Conservation (phyloP, 1,140 invertebrate genomes). For the Anastrepha ludens region DNA sequence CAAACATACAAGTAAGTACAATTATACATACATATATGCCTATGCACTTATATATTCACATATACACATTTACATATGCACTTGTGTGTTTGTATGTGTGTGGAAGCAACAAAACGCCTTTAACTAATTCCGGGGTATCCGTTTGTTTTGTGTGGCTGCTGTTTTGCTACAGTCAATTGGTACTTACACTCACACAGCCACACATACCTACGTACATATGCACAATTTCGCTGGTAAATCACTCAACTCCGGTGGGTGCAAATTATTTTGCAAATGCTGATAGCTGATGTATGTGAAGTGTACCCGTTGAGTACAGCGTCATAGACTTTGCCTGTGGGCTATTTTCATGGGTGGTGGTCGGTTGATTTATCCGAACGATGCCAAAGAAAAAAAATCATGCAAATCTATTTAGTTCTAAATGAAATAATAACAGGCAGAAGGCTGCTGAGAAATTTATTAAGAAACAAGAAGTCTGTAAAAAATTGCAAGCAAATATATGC, state of each 20-base stretch:
- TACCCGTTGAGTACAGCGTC: neutral
- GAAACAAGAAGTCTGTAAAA: too few relatives aligned
- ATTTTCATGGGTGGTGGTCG: neutral
- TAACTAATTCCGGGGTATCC: neutral
- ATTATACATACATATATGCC: neutral
- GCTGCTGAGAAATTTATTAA: too few relatives aligned
- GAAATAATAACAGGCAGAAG: too few relatives aligned
- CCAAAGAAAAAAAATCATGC: too few relatives aligned
- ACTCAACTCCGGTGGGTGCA: neutral
- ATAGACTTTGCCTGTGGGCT: neutral
- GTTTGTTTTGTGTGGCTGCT: neutral
- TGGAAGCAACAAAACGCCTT: neutral
- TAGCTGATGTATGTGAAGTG: neutral
- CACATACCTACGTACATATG: too few relatives aligned
- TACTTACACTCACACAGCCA: neutral
- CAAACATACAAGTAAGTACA: neutral
- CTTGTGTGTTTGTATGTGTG: neutral
- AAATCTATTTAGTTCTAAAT: too few relatives aligned
- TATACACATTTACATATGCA: neutral
- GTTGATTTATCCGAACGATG: neutral
- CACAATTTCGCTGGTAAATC: neutral
- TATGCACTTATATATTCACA: neutral
- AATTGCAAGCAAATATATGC: too few relatives aligned
- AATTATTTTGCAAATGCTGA: constrained; percentile 4
- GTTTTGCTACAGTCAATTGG: neutral